Evolutionary conservation across 2,113 vertebrate species (phyloP), one percentile per base, ranked within the genome.

Genomic region (Boulengeromyrus knoepffleri): DNA sequence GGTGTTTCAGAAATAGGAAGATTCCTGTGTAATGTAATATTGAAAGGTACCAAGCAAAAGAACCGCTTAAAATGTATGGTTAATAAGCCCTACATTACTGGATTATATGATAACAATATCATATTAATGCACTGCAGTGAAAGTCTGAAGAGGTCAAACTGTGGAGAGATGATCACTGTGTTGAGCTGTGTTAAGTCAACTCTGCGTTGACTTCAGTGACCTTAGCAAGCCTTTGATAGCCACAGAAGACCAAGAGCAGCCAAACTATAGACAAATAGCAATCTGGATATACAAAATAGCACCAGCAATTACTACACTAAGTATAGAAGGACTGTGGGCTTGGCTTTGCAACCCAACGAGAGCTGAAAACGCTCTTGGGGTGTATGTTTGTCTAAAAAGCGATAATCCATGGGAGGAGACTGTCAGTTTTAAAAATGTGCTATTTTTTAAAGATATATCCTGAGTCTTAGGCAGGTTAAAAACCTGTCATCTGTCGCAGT

Each of bases 241-340:
- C 86, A 87, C 86, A 53, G 85, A 56, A 31, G 5, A 19, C 86
- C 52, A 53, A 58, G 50, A 56, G 50, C 86, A 87, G 86, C 49
- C 86, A 87, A 87, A 87, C 5, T 53, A 53, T 53, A 87, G 86
- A 87, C 27, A 87, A 87, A 87, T 87, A 87, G 49, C 27, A n/a
- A 87, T 53, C 27, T 87, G 13, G 49, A 56, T 87, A 49, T 39
- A 27, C 15, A 87, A 87, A 87, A 87, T 53, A 53, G 50, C 52
- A 87, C 49, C 86, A 87, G 86, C 86, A 87, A 87, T 87, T 87
- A 87, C 50, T 50, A 52, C 50, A 53, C 86, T 87, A 87, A 87
- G 50, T 87, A 87, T 87, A 87, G 49, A 50, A 39, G 86, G 86
- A 50, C 31, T 87, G 47, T 87, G 86, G 86, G 86, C 86, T 87